phyloP scores from a whole-genome alignment of 1,140 invertebrate species.

The Wiebesia pumilae region DNA sequence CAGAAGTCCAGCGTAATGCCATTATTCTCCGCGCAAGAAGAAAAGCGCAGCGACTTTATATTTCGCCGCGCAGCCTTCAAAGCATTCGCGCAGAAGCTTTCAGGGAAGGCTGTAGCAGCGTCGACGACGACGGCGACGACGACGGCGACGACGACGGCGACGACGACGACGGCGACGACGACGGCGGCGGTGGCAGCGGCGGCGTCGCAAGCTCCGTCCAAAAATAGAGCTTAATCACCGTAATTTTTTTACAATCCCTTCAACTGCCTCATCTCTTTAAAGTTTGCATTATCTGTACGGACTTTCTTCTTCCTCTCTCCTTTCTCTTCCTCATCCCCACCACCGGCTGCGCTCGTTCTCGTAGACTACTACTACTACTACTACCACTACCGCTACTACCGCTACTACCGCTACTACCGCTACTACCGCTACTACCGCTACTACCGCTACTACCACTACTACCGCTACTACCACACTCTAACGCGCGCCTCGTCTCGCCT shows the following conservation, averaged over 20 bases:
- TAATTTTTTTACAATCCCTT: constrained; percentile 31
- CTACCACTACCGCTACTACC: background rate
- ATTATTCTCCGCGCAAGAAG: background rate
- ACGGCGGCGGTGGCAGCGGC: background rate
- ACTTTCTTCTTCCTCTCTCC: constrained; percentile 9
- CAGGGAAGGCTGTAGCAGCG: background rate
- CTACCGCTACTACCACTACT: background rate
- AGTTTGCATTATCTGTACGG: constrained; percentile 26
- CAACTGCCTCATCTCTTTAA: constrained; percentile 1
- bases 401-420: background rate
- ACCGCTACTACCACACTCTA: background rate
- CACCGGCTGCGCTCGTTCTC: background rate
- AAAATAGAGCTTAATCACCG: constrained; percentile 44
- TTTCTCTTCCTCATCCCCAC: background rate
- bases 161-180: background rate
- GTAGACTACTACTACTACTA: background rate
- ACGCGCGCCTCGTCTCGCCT: background rate
- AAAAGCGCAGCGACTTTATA: background rate
- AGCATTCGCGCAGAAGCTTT: background rate
- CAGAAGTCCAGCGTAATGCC: background rate
- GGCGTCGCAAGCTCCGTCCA: constrained; percentile 16
- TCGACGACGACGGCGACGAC: background rate
- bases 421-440: background rate
- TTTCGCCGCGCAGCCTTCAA: background rate
- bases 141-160: background rate